A percentile compares a stretch with the other conserved stretches of the same genome.
Conservation (phyloP, 2,797 vertebrate species). For the Ctenochaetus hawaiiensis region DNA sequence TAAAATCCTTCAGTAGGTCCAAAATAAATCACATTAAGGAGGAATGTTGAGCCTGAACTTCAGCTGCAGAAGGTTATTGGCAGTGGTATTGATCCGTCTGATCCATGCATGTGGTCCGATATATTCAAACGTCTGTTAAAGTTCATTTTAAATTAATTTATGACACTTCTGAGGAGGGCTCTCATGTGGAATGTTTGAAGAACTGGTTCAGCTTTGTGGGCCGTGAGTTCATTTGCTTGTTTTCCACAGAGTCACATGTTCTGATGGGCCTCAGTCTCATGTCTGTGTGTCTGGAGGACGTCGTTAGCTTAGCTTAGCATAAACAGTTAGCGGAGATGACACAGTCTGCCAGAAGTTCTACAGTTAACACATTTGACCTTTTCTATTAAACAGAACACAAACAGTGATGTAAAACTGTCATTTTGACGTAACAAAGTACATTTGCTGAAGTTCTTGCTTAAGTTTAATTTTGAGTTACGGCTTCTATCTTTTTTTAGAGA, state of each 20-base stretch:
- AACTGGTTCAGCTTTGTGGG: no score
- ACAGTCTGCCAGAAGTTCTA: no score
- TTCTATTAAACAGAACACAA: not conserved
- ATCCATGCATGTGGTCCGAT: not conserved
- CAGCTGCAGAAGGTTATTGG: not conserved
- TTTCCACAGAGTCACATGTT: no score
- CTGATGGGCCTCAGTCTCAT: no score
- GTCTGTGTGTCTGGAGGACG: no score
- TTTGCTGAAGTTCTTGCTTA: no score
- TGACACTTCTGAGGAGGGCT: not conserved
- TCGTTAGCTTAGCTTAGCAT: not conserved
- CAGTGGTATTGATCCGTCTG: not conserved
- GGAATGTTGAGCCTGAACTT: not conserved
- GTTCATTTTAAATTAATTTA: not conserved
- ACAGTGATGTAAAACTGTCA: not conserved
- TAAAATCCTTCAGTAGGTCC: slow-evolving; percentile 22
- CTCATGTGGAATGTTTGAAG: no score
- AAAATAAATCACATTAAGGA: slow-evolving; percentile 20
- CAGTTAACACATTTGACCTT: not conserved
- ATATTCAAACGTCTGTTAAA: slow-evolving; percentile 1
- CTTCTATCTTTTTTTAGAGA: no score
- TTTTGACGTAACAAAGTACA: no score
- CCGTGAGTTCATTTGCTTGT: no score
- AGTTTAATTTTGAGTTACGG: no score
- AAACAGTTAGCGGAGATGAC: not conserved